A percentile compares a stretch with the other conserved stretches of the same genome.
Conservation (phyloP, 1,140 invertebrate species). For the Drosophila sp. region DNA sequence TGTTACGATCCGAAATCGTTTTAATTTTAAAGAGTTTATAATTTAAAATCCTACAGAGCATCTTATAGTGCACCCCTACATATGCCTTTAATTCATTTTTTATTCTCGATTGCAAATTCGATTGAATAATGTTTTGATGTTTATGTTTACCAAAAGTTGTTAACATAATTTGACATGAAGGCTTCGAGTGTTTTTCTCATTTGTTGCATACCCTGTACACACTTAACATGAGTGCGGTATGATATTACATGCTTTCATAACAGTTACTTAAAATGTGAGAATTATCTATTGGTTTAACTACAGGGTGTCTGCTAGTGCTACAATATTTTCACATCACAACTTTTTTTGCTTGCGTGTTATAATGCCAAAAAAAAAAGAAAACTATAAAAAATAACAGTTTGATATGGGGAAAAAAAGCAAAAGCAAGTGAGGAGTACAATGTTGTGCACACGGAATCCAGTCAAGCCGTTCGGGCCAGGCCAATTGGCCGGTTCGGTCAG, state of each 20-base stretch:
- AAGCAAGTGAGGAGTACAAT: constrained; percentile 21
- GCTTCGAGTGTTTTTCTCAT: constrained; percentile 18
- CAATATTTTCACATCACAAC: not conserved
- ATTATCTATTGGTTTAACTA: not conserved
- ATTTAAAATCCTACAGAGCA: constrained; percentile 9
- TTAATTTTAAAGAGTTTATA: not conserved
- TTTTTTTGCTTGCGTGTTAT: constrained; percentile 37
- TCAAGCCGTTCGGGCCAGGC: constrained; percentile 6
- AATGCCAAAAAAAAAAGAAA: constrained; percentile 36
- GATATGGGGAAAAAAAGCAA: constrained; percentile 12
- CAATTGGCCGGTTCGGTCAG: constrained; percentile 33
- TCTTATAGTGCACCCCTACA: not conserved
- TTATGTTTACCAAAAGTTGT: constrained; percentile 37
- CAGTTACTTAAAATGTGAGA: not conserved
- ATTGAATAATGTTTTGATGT: constrained; percentile 30
- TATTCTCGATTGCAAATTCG: constrained; percentile 18
- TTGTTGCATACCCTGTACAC: constrained; percentile 18
- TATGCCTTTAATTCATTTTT: not conserved
- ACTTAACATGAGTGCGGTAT: not conserved
- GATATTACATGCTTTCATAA: too few relatives aligned
- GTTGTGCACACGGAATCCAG: constrained; percentile 26
- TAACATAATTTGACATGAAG: constrained; percentile 40
- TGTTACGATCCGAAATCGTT: not conserved
- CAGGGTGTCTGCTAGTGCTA: not conserved
- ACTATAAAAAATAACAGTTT: constrained; percentile 33